Percentiles rank a stretch among this genome's conserved stretches.
These are phyloP conservation scores for Apis dorsata DNA, from an alignment of 1,140 invertebrate genomes.

Conservation along the genomic window DNA sequence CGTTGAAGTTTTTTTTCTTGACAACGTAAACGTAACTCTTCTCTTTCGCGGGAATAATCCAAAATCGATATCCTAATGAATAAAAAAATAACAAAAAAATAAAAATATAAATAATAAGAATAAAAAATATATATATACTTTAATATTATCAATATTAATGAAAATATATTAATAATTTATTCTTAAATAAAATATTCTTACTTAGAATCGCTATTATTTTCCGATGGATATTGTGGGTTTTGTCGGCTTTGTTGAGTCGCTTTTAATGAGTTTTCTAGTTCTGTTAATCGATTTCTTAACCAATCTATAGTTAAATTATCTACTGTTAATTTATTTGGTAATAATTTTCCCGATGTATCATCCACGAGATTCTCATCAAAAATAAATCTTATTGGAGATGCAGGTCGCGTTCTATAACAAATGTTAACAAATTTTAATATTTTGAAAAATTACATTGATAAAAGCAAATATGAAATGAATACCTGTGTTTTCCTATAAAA, in stretches of 20 bases:
- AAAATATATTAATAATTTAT: not conserved
- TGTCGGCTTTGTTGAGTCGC: constrained; percentile 74
- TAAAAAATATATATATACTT: not conserved
- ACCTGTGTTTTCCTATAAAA: constrained; percentile 92
- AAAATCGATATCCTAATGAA: constrained; percentile 61
- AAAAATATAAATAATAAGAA: too few species aligned
- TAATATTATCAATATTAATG: not conserved
- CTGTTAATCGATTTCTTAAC: constrained; percentile 87
- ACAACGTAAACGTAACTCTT: constrained; percentile 85
- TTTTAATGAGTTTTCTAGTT: constrained; percentile 84
- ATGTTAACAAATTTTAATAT: constrained; percentile 14
- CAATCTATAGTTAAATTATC: constrained; percentile 95
- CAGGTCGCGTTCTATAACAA: constrained; percentile 84
- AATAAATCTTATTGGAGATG: constrained; percentile 87
- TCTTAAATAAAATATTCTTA: constrained; percentile 40
- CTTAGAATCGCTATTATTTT: constrained; percentile 75
- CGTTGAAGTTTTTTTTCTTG: constrained; percentile 89
- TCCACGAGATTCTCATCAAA: constrained; percentile 93
- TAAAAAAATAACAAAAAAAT: not conserved
- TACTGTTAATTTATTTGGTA: constrained; percentile 91
- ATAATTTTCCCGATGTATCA: constrained; percentile 89
- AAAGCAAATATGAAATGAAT: constrained; percentile 66
- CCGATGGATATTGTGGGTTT: constrained; percentile 65
- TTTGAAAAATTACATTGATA: not conserved
- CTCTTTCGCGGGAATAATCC: constrained; percentile 79